Conservation (phyloP, 2,113 vertebrate genomes). For the Sus scrofa region DNA sequence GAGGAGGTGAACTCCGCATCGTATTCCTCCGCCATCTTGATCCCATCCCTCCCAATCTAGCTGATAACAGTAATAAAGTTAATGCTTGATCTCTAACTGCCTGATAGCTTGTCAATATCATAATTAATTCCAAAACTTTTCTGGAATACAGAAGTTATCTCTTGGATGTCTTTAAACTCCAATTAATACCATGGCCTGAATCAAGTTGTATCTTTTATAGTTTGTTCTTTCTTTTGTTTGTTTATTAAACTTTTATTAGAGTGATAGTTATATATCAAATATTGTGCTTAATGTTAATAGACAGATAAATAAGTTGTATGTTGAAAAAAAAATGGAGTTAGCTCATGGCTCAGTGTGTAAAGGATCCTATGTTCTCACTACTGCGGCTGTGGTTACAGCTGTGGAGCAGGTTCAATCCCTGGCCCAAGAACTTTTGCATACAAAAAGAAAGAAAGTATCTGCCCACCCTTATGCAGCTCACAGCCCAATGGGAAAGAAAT, state of each 20-base stretch:
- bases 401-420: no score
- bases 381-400: no score
- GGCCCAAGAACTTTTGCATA: no score
- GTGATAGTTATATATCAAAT: not conserved
- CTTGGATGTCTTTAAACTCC: not conserved
- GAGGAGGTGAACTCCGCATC: no score
- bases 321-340: no score
- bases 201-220: not conserved
- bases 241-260: not conserved
- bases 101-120: not conserved
- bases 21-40: no score
- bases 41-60: not conserved
- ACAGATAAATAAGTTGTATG: not conserved
- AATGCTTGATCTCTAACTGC: not conserved
- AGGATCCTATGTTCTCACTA: no score
- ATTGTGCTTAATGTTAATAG: not conserved
- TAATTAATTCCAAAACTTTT: conserved; percentile 32
- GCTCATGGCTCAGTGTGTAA: no score
- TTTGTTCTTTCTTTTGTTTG: not conserved
- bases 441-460: not conserved
- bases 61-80: not conserved
- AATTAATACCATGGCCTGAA: not conserved
- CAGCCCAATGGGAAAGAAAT: fast-evolving
- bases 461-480: not conserved
- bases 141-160: not conserved